Evolutionary conservation across 2,113 vertebrate species (phyloP).

Genomic region (Sturnus vulgaris): DNA sequence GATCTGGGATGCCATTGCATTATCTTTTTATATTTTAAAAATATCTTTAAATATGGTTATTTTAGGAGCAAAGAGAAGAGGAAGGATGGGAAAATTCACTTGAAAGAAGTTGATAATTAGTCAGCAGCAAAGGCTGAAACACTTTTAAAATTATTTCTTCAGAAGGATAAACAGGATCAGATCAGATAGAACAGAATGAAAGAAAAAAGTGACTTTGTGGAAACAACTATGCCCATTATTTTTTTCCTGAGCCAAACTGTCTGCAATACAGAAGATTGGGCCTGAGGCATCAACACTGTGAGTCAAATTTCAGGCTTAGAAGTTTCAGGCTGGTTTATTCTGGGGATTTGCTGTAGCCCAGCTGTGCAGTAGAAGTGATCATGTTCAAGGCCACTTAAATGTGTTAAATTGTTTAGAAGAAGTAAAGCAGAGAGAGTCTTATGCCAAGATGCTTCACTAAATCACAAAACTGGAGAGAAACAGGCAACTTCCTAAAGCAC

Average conservation of each 20-base stretch:
- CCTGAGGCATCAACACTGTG: background rate
- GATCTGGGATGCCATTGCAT: background rate
- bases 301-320: slow-evolving; percentile 17
- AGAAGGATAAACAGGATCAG: background rate
- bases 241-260: background rate
- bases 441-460: background rate
- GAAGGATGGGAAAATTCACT: background rate
- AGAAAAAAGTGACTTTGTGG: background rate
- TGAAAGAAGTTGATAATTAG: background rate
- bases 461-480: background rate
- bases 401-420: background rate
- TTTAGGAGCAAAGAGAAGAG: background rate
- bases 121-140: background rate
- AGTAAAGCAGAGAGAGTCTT: background rate
- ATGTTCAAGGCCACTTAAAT: background rate
- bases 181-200: background rate
- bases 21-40: background rate
- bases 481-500: background rate
- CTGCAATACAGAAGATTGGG: background rate
- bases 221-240: background rate
- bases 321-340: slow-evolving; percentile 8
- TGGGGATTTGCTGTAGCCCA: background rate
- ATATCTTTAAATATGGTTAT: background rate
- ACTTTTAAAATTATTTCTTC: background rate
- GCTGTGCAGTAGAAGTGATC: background rate